phyloP scores from a whole-genome alignment of 2,113 vertebrate genomes.

The Fregetta grallaria region DNA sequence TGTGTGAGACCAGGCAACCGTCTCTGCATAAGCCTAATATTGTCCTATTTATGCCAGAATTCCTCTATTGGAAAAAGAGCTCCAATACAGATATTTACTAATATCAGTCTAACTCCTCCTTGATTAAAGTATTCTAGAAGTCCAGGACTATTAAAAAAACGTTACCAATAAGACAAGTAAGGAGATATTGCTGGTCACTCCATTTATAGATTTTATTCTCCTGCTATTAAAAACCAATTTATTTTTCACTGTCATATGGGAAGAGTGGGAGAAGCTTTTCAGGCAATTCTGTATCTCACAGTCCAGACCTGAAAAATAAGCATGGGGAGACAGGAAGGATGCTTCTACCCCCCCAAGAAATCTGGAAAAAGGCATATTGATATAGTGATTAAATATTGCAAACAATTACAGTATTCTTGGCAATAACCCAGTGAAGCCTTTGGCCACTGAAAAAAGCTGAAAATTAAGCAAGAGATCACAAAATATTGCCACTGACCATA shows the following conservation, averaged over 20 bases:
- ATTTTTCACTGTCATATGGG: neutral
- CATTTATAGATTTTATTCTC: neutral
- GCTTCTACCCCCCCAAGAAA: neutral
- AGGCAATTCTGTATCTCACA: neutral
- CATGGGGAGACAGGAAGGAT: neutral
- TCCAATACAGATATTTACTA: neutral
- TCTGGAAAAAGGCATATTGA: neutral
- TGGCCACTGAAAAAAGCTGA: neutral
- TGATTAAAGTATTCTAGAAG: neutral
- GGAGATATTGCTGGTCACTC: neutral
- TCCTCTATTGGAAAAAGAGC: neutral
- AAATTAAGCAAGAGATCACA: neutral
- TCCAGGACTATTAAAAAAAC: neutral
- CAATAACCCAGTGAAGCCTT: neutral
- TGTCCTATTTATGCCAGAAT: neutral
- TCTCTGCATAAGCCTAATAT: neutral
- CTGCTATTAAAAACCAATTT: neutral
- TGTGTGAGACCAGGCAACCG: neutral
- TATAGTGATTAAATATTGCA: neutral
- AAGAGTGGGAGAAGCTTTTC: neutral
- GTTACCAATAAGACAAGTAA: neutral
- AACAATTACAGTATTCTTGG: neutral
- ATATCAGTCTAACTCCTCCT: neutral
- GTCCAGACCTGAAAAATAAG: neutral
- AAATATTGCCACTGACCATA: neutral